Evolutionary conservation across 1,140 invertebrate species (phyloP), one percentile per base, ranked within the genome.

Genomic region (Copidosoma floridanum): DNA sequence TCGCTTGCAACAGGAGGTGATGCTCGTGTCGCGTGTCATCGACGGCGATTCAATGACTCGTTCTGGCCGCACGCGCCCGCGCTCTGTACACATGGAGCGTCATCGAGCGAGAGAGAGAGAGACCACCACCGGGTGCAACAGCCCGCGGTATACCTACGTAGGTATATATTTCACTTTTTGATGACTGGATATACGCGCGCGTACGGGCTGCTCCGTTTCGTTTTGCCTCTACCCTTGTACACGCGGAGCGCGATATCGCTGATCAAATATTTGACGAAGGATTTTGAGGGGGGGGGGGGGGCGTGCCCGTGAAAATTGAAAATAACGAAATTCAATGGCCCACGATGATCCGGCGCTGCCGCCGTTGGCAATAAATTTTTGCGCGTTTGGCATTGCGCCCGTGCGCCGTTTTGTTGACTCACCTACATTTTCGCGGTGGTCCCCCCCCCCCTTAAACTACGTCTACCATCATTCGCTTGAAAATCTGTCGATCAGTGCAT

Each of bases 181-280:
- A 61, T 55, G 52, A 61, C 59, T 50, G 12, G 41, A 29, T 47
- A 26, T 24, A 23, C 47, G 27, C 27, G 2, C 38, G n/a, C 24
- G 56, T 16, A 12, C 3, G 18, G 43, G 20, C 12, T 20, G 16
- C 40, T n/a, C 10, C 44, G 44, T 5, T 7, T 6, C 16, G 46
- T 7, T 5, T 37, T 56, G n/a, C n/a, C n/a, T n/a, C n/a, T n/a
- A n/a, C n/a, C n/a, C n/a, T n/a, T n/a, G n/a, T n/a, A n/a, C n/a
- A 46, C 35, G 41, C 35, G 27, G 38, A 51, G 32, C 27, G 50
- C 41, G 57, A 43, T 61, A 54, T 55, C 52, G 58, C 44, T 50
- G 58, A 50, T 61, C 44, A 61, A 61, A 61, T 50, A 55, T 61
- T 61, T 61, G 52, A 48, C 37, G n/a, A 55, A 48, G 51, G 58